Evolutionary conservation across 2,113 vertebrate genomes (phyloP), one percentile per base, ranked within the genome.

Genomic region (Sander vitreus): DNA sequence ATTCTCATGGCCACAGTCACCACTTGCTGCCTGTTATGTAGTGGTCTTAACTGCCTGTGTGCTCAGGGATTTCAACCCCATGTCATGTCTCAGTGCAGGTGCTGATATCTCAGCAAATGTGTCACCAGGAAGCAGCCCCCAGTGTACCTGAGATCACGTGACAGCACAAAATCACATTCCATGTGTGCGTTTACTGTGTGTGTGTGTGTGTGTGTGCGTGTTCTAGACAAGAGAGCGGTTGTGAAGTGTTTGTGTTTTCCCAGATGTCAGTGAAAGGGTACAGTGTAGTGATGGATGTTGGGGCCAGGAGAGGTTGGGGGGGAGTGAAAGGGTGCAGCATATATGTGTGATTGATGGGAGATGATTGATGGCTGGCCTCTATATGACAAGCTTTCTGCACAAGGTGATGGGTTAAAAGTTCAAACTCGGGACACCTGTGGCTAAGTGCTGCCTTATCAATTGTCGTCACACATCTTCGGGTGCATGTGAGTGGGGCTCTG

Each of bases 401-500:
- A 89, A 93, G 91, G 92, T 95, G 83, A 92, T 14, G 68, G 91
- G 92, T 93, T 80, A 94, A 43, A 78, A 90, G 93, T 89, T 93
- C 90, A 92, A 81, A 70, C 79, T 25, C 16, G 72, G 84, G 85
- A 83, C 89, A 91, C 89, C 84, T 88, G 88, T 84, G 84, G 87
- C 90, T 93, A 91, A 93, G 81, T 51, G 84, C 74, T 86, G 72
- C 80, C 80, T 84, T 84, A 86, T 87, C 85, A 86, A 91, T 92
- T 93, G 86, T 90, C 89, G 91, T 88, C 72, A 7, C 86, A 75
- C 73, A 72, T 82, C 83, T 83, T 25, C 0, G 33, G 71, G 58
- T 59, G 68, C 19, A 5, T 55, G 64, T 64, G 19, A n/a, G 68
- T 12, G 23, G 5, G 73, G 66, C 30, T 54, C 71, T 51, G 21